Base-by-base conservation (phyloP, 2,113 vertebrate genomes). In the Cacatua alba region DNA sequence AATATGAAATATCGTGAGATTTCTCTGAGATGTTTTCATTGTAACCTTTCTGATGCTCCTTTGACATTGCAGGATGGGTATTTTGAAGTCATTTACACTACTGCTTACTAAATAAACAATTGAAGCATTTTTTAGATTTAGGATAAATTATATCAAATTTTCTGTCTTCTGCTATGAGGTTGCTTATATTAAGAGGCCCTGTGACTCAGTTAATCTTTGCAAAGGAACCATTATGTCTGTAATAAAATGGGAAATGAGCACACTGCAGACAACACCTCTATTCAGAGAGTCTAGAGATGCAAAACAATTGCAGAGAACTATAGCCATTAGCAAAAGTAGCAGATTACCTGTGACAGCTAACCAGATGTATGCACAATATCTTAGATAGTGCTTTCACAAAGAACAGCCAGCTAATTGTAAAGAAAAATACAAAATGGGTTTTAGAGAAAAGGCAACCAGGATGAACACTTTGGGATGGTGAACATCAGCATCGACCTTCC, bases 181-280 rank as follows among this genome's bases (percentile, higher is more conserved):
- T 92, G 48, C 37, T 75, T 92, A 60, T 86, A 88, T 91, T 91
- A 91, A 94, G 51, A 85, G 55, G 24, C 67, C 55, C 28, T 59
- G 44, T 90, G 70, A 86, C 75, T 94, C 81, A 81, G 88, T 88
- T 96, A 94, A 95, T 96, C 95, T 94, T 94, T 80, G 39, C 82
- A 94, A 94, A 91, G 65, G 68, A 92, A 46, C 52, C 13, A 76
- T 94, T 94, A 94, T 14, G 39, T 7, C 0, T 0, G 64, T 92
- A 97, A 96, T 95, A 96, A 94, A 97, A 94, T 81, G 44, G 64
- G 46, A 93, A 97, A 95, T 86, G 83, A 93, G 70, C 11, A 44
- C 86, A 84, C 37, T 4, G 74, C 78, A 96, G 91, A 94, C 77
- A 94, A 12, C 48, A 16, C 29, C 72, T 91, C 84, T 77, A 81